Evolutionary conservation across 2,797 vertebrate genomes (phyloP), one percentile per base, ranked within the genome.

Genomic region (Sebastes kiyomatsui): DNA sequence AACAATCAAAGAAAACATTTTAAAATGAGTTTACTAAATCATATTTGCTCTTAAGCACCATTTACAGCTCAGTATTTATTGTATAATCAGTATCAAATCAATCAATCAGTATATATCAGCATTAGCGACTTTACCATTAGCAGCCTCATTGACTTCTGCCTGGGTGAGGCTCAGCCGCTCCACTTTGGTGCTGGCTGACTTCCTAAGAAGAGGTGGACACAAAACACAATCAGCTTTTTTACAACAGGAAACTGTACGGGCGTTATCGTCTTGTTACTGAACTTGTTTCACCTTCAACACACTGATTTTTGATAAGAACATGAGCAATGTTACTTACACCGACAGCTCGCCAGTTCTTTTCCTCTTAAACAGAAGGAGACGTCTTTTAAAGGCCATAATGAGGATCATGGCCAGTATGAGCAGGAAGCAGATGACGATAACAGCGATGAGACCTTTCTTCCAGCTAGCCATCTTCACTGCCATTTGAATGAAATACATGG

Each of bases 131-230:
- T 82, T 92, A 96, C 95, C 94, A 14, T 96, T 96, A 27, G 88
- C 86, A 6, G 87, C 72, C 52, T 93, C 23, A 5, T 88, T 91
- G 69, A 90, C 93, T 77, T 94, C 94, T 7, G 90, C 93, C 38
- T 93, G 90, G 18, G 94, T 95, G 77, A 96, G 94, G 81, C 95
- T 96, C 80, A 94, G 85, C 11, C 93, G 90, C 91, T 95, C 91
- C 25, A 65, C 70, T 90, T 94, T 96, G 71, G 90, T 92, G 81
- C 91, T 46, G 68, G 84, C 84, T n/a, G 95, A 81, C 90, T 94
- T 96, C 91, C 96, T 96, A 64, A 78, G 80, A 87, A 56, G 8
- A 84, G 72, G 68, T 46, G 7, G 72, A 87, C 64, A 81, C 46
- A 59, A 84, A 87, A 83, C 65, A 83, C 58, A 84, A 79, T 88